Evolutionary conservation across 2,888 invertebrate species (phyloP), one percentile per base, ranked within the genome.

Genomic region (Pheosia tremula): DNA sequence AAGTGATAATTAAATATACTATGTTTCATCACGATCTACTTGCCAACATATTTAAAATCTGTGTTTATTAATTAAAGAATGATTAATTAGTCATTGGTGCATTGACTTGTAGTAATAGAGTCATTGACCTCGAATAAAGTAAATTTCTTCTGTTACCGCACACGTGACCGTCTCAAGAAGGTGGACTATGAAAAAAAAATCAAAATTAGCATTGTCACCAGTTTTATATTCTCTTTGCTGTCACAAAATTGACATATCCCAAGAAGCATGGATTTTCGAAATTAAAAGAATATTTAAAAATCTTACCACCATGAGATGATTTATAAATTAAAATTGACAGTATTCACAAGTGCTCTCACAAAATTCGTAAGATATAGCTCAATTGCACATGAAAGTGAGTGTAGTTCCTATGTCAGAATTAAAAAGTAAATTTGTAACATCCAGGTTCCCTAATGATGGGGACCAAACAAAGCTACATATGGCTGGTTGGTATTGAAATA

Each of bases 281-380:
- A 64, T 60, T 66, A 65, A 59, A 62, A 61, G 59, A 61, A 64
- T 60, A 50, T 58, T 56, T 59, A 62, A 47, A 60, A 65, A 63
- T 62, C 49, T 62, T 65, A 65, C 64, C 81, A 85, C 50, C 78
- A 86, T 85, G 85, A 86, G 80, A 86, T 86, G 86, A 79, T 75
- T 80, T 82, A 67, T 81, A 81, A 80, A 78, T 74, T 77, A 36
- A 80, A 79, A 74, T 75, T 72, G 64, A 68, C 75, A 59, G 59
- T 72, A 67, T 60, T 62, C 56, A 75, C 72, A 66, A 69, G 64
- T 67, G 66, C 73, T 56, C 64, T 78, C 56, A 45, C 72, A 69
- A 79, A 78, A 75, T 66, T 78, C 9, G 68, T 74, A 69, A 81
- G 74, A 72, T 80, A 76, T 66, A 67, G 72, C 71, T 74, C 77